A percentile compares a stretch with the other conserved stretches of the same genome.
phyloP scores from a whole-genome alignment of 1,140 invertebrate species.

The Bombus fervidus region DNA sequence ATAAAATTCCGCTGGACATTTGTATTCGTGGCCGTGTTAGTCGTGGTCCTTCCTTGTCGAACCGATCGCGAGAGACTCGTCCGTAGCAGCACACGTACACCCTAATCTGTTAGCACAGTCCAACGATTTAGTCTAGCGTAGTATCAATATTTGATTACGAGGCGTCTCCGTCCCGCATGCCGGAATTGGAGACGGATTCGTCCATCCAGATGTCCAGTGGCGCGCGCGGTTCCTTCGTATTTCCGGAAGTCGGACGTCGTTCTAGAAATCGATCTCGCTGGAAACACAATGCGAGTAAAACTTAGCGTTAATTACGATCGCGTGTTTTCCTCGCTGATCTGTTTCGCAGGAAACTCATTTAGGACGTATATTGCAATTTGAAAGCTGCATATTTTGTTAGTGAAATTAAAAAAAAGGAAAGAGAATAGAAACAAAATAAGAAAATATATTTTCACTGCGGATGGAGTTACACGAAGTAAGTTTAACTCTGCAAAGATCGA shows the following conservation, averaged over 20 bases:
- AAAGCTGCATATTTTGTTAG: neutral
- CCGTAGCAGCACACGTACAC: slow-evolving; percentile 62
- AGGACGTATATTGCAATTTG: too few relatives aligned
- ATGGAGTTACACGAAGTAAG: neutral
- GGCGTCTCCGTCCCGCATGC: slow-evolving; percentile 57
- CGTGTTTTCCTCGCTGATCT: neutral
- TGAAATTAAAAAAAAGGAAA: neutral
- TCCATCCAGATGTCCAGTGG: slow-evolving; percentile 44
- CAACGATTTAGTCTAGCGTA: slow-evolving; percentile 71
- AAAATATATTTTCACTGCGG: neutral
- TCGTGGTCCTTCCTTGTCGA: slow-evolving; percentile 36
- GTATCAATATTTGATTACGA: slow-evolving; percentile 76
- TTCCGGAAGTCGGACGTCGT: slow-evolving; percentile 43
- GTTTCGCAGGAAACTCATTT: too few relatives aligned
- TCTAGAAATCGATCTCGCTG: slow-evolving; percentile 42
- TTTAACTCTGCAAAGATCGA: neutral
- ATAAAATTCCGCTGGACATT: slow-evolving; percentile 36
- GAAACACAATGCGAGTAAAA: slow-evolving; percentile 25
- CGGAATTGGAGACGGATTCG: slow-evolving; percentile 49
- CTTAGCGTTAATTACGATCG: slow-evolving; percentile 35
- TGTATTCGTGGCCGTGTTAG: slow-evolving; percentile 31
- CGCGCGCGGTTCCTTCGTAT: slow-evolving; percentile 38
- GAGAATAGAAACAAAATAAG: neutral
- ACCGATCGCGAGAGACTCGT: slow-evolving; percentile 45
- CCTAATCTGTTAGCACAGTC: slow-evolving; percentile 72